Conservation (phyloP, 2,797 vertebrate genomes). For the Falco berigora region DNA sequence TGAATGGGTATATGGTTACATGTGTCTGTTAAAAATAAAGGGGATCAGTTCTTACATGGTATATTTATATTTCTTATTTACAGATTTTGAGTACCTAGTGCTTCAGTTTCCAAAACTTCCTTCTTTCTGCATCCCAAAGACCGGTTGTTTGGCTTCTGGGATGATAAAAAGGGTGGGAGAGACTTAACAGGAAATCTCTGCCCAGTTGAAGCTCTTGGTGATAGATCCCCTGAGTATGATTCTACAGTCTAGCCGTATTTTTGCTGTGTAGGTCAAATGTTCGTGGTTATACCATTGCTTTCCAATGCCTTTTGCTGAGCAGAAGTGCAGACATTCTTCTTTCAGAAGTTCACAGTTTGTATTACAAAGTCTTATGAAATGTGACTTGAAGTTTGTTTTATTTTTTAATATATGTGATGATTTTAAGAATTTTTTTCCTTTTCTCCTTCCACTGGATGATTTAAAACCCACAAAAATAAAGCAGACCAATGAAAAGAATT, state of each 20-base stretch:
- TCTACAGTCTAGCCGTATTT: background rate
- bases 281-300: background rate
- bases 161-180: conserved; percentile 35
- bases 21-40: conserved; percentile 55
- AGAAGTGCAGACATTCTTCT: conserved; percentile 34
- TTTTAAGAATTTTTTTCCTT: conserved; percentile 17
- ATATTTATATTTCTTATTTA: conserved; percentile 27
- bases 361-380: conserved; percentile 11
- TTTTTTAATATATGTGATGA: background rate
- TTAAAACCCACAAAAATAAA: background rate
- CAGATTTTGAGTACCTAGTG: conserved; percentile 12
- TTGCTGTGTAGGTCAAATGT: conserved; percentile 25
- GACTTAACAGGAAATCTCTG: conserved; percentile 42
- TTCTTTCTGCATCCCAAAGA: conserved; percentile 37
- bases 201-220: conserved; percentile 7
- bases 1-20: conserved; percentile 61
- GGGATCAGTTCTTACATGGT: conserved; percentile 12
- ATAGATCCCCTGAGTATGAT: background rate
- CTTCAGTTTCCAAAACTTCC: conserved; percentile 6
- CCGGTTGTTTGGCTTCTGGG: conserved; percentile 20
- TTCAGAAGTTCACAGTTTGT: background rate
- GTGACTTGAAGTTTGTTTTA: background rate
- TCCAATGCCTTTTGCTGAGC: conserved; percentile 32
- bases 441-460: conserved; percentile 19
- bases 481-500: conserved; percentile 21